phyloP scores from a whole-genome alignment of 92 coral and sea anemone species.

The Epizoanthus ramosus region DNA sequence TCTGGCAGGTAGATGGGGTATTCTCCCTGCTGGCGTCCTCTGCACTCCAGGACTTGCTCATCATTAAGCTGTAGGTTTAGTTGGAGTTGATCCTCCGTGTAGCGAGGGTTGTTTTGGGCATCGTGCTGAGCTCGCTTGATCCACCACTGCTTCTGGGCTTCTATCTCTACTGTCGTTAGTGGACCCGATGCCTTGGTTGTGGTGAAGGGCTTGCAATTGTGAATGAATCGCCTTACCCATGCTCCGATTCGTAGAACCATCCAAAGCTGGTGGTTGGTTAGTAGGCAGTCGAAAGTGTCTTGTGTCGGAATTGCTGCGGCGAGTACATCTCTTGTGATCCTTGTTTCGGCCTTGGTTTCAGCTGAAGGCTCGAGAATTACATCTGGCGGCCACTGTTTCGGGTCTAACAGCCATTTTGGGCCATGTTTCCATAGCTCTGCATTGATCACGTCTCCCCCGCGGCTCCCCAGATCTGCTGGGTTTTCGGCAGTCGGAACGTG shows the following conservation, averaged over 20 bases:
- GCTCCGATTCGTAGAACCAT: constrained; percentile 24
- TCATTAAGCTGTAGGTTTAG: constrained; percentile 57
- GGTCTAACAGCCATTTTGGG: constrained; percentile 30
- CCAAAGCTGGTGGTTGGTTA: constrained; percentile 4
- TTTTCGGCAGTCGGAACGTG: constrained; percentile 43
- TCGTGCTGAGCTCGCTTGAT: constrained; percentile 41
- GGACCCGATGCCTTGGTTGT: constrained; percentile 5
- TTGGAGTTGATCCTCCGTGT: constrained; percentile 34
- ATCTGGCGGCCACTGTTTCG: constrained; percentile 16
- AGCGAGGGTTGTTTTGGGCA: constrained; percentile 5
- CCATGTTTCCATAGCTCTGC: constrained; percentile 17
- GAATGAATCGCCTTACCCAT: constrained; percentile 35
- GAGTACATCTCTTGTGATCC: constrained; percentile 3
- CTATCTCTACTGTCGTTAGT: constrained; percentile 30
- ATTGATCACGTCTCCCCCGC: constrained; percentile 19
- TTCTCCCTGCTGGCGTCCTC: constrained; percentile 44
- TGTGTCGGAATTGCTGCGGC: background rate
- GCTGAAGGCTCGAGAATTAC: background rate
- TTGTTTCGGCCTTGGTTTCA: constrained; percentile 2
- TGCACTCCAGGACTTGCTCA: constrained; percentile 42
- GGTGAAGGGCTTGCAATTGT: constrained; percentile 12
- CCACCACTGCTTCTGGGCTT: constrained; percentile 31
- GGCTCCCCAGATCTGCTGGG: constrained; percentile 38
- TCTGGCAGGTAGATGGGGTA: constrained; percentile 45
- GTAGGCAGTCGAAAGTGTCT: constrained; percentile 23